phyloP scores from a whole-genome alignment of 1,140 invertebrate genomes.

The Drosophila teissieri region DNA sequence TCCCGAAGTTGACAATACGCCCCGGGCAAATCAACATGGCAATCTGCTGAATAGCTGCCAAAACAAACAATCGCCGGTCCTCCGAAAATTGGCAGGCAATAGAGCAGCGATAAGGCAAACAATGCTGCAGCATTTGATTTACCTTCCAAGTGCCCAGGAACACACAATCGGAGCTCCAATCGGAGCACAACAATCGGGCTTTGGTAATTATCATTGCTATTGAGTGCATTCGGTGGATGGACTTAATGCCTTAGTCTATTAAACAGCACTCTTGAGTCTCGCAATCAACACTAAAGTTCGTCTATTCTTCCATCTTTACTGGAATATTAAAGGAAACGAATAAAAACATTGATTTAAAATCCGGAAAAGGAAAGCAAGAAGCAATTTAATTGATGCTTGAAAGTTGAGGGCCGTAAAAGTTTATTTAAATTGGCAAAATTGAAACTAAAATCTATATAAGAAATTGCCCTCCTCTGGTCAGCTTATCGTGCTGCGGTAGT shows the following conservation, averaged over 20 bases:
- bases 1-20: conserved; percentile 40
- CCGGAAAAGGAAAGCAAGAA: no score
- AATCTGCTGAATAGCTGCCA: conserved; percentile 41
- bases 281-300: neutral
- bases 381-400: no score
- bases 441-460: neutral
- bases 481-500: neutral
- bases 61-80: conserved; percentile 31
- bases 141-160: neutral
- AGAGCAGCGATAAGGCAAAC: conserved; percentile 30
- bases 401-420: neutral
- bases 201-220: conserved; percentile 29
- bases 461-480: neutral
- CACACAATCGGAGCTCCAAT: conserved; percentile 1
- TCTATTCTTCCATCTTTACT: no score
- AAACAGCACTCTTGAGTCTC: neutral
- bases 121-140: conserved; percentile 28
- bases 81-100: conserved; percentile 51
- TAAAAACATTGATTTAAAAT: no score
- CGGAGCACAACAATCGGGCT: conserved; percentile 3
- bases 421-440: neutral
- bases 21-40: conserved; percentile 40
- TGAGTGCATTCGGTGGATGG: neutral
- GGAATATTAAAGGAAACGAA: no score
- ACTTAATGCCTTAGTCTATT: neutral